Percentiles rank a stretch among this genome's conserved stretches.
These are phyloP conservation scores for Ophioninae sp. DNA, from an alignment of 2,888 invertebrate species.

Conservation along the genomic window DNA sequence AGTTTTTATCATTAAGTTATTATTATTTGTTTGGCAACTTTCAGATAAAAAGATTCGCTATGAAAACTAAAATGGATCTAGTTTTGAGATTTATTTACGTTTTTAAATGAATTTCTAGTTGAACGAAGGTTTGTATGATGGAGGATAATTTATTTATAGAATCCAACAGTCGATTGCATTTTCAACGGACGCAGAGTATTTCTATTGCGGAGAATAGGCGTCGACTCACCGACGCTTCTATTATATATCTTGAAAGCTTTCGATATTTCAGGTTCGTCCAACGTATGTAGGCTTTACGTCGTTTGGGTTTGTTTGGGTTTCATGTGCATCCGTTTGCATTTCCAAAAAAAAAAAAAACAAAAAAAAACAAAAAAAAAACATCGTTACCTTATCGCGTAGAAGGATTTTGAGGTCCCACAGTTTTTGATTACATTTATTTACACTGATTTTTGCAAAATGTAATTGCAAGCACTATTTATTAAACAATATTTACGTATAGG, in stretches of 20 bases:
- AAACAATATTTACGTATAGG: background rate
- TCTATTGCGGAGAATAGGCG: background rate
- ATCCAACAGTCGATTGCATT: background rate
- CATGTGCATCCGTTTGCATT: too few species aligned
- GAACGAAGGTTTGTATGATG: background rate
- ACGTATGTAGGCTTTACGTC: background rate
- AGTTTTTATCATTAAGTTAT: too few species aligned
- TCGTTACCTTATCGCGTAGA: background rate
- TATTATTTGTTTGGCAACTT: too few species aligned
- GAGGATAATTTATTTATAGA: background rate
- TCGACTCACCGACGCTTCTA: background rate
- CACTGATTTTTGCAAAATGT: background rate
- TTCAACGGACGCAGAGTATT: background rate
- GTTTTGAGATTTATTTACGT: background rate
- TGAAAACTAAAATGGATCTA: background rate
- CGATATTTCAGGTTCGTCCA: background rate
- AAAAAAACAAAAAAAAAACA: too few species aligned
- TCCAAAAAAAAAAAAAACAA: too few species aligned
- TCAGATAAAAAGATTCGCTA: background rate
- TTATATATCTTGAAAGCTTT: background rate
- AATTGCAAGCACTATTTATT: background rate
- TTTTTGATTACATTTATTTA: background rate
- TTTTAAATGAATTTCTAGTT: background rate
- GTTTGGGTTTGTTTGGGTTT: background rate
- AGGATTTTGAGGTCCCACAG: background rate